Evolutionary conservation across 1,140 invertebrate genomes (phyloP), one percentile per base, ranked within the genome.

Genomic region (Phymastichus coffea): DNA sequence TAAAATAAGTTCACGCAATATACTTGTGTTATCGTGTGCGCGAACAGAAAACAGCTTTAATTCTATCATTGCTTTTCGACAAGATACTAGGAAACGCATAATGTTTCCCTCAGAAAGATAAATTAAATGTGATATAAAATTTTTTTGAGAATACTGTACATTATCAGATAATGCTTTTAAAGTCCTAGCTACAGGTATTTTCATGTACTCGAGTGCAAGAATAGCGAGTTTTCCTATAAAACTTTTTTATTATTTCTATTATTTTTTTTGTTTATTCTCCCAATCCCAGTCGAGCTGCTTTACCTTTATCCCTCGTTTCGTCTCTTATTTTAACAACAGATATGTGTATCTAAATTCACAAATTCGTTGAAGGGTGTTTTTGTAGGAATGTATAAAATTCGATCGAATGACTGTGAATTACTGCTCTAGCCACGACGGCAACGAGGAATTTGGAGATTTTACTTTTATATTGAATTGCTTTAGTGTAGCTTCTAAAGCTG

Each of bases 391-490:
- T 56, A 43, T 47, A 23, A 46, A 48, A 37, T 53, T 54, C 23
- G 33, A 48, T 54, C 12, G 17, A 38, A 3, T 19, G 10, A 30
- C 4, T 35, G n/a, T n/a, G n/a, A n/a, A 69, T 75, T 85, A 88
- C 81, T 88, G 86, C 72, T 92, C 90, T 30, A 92, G 78, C 89
- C 89, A 92, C 28, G 88, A 91, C 6, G 88, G 86, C 66, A 86
- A 80, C 44, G 84, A 80, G 4, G 87, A 84, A 70, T 90, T 91
- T 35, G 89, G 88, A 54, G 85, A 83, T 72, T 89, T 89, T 37
- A 90, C 80, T 77, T 93, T 94, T 68, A 97, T 94, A 79, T 93
- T 96, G 79, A 98, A 98, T 80, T 97, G 94, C 71, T 96, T 95
- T 46, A 98, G 79, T n/a, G 95, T 96, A 12, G 93, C 89, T 74